Base-by-base conservation (phyloP, 1,140 invertebrate species). In the Oreohelix idahoensis region DNA sequence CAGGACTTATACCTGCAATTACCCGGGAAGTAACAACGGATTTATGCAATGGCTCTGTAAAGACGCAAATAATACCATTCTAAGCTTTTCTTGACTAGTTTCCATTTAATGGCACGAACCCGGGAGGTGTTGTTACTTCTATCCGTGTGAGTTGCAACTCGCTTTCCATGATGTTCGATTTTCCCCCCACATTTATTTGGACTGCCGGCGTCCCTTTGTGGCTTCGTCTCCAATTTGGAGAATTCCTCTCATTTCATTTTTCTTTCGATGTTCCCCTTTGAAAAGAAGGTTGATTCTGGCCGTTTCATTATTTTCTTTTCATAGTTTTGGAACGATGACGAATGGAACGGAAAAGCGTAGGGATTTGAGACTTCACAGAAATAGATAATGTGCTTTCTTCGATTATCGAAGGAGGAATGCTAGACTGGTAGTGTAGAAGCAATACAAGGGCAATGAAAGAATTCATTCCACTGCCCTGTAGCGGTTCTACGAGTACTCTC, bases 161-260 rank as follows among this genome's bases (percentile, higher is more conserved):
- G 17, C 23, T 4, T 58, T 58, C 53, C 15, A 10, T n/a, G 17
- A 58, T 23, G 53, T 58, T 58, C 53, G 53, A 58, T 58, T 58
- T 58, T 45, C 20, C 53, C 53, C 53, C 53, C 15, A n/a, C 23
- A n/a, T 58, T 58, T 58, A 58, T 58, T 58, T 58, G 53, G 53
- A 58, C 53, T 23, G 53, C 23, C 26, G 5, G 53, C 53, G 53
- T n/a, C 20, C 53, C 20, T 58, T 58, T 58, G 26, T 58, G 53
- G 53, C 53, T 58, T 58, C 53, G 53, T 58, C 53, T 58, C 53
- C 17, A 58, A 58, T 58, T 58, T 58, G 53, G 53, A 58, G 10
- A n/a, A 58, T 58, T 58, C 26, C 20, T 58, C 23, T 20, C 53
- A 58, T 58, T 58, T n/a, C 4, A 4, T 58, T 58, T 58, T 58